phyloP scores from a whole-genome alignment of 2,888 invertebrate species.

The Osedax fenrisi region DNA sequence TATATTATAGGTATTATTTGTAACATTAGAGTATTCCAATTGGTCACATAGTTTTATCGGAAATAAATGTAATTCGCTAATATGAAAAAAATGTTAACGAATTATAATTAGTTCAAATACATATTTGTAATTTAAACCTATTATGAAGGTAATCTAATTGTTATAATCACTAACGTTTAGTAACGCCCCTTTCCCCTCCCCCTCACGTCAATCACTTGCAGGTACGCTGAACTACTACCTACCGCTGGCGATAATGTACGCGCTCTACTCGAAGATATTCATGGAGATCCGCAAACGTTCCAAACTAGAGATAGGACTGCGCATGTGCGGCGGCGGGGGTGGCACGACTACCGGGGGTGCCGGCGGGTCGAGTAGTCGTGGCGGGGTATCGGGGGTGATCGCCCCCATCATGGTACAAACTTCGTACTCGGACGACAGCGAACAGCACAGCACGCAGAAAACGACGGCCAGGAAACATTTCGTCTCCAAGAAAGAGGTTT shows the following conservation, averaged over 20 bases:
- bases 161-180: not conserved
- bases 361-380: slow-evolving; percentile 36
- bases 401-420: not conserved
- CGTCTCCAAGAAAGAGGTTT: too few species aligned
- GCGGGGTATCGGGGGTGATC: not conserved
- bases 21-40: too few species aligned
- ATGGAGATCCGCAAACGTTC: slow-evolving; percentile 52
- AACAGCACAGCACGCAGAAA: slow-evolving; percentile 15
- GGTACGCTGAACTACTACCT: slow-evolving; percentile 54
- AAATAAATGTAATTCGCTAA: too few species aligned
- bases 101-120: too few species aligned
- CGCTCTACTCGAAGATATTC: slow-evolving; percentile 52
- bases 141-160: too few species aligned
- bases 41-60: too few species aligned
- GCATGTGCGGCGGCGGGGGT: slow-evolving; percentile 36
- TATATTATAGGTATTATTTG: too few species aligned
- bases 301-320: slow-evolving; percentile 46
- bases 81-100: too few species aligned
- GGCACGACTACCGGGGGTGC: too few species aligned
- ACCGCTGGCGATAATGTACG: slow-evolving; percentile 53
- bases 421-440: slow-evolving; percentile 35
- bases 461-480: slow-evolving; percentile 3
- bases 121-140: too few species aligned
- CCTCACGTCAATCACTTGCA: too few species aligned
- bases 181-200: not conserved